Percentiles rank a stretch among this genome's conserved stretches.
phyloP scores from a whole-genome alignment of 1,140 invertebrate species.

The Drosophila eugracilis region DNA sequence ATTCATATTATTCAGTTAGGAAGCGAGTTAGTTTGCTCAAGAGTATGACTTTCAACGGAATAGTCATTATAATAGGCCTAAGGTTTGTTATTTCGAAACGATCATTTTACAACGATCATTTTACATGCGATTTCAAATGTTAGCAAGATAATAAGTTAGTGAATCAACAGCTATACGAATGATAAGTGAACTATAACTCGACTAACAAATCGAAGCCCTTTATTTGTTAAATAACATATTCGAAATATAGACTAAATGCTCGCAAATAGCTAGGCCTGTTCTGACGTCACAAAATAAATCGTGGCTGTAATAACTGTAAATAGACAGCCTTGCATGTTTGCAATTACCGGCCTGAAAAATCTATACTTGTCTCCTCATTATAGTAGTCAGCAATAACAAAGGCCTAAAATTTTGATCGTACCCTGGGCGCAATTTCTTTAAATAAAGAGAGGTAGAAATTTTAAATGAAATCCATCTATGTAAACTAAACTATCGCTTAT shows the following conservation, averaged over 20 bases:
- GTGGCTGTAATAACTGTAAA: constrained; percentile 45
- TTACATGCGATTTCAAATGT: no score
- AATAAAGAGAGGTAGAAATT: no score
- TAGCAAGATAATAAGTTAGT: no score
- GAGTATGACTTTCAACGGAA: no score
- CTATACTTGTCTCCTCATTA: constrained; percentile 63
- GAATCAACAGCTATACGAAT: no score
- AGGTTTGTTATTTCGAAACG: background rate
- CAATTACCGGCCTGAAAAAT: constrained; percentile 51
- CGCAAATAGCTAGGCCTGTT: background rate
- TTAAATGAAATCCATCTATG: no score
- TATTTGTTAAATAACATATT: background rate
- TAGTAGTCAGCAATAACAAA: constrained; percentile 15
- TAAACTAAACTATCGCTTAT: no score
- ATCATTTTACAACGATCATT: background rate
- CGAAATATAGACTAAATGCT: background rate
- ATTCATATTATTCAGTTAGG: background rate
- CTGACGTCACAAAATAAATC: constrained; percentile 29
- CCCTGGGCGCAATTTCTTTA: no score
- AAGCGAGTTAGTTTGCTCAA: background rate
- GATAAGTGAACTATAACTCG: no score
- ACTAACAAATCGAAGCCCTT: no score
- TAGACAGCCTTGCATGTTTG: constrained; percentile 51
- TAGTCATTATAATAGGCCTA: background rate
- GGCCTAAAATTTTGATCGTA: constrained; percentile 18